phyloP scores from a whole-genome alignment of 2,797 vertebrate genomes.

The Notoglanidium macrostoma region DNA sequence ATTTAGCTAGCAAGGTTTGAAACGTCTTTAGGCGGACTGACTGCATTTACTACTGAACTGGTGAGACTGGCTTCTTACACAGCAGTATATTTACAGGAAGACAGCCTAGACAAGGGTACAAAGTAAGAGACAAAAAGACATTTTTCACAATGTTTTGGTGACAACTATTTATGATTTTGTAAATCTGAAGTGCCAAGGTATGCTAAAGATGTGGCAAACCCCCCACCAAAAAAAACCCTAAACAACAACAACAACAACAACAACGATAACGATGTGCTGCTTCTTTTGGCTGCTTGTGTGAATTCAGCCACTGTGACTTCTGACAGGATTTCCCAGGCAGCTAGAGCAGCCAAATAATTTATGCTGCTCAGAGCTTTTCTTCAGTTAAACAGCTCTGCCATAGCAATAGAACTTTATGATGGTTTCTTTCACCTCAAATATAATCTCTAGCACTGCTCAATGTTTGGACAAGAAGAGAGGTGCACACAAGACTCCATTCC shows the following conservation, averaged over 20 bases:
- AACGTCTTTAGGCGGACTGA: neutral
- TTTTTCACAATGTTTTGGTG: too few species aligned
- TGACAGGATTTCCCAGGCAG: neutral
- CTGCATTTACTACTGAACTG: neutral
- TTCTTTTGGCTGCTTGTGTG: neutral
- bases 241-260: neutral
- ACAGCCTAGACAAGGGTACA: neutral
- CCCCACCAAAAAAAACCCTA: neutral
- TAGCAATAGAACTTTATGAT: neutral
- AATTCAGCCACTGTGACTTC: neutral
- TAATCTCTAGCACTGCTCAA: conserved; percentile 4
- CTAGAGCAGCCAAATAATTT: neutral
- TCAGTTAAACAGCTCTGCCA: conserved; percentile 7
- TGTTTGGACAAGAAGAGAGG: conserved; percentile 18
- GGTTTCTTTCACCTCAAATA: conserved; percentile 13
- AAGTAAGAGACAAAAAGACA: neutral
- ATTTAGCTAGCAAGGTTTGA: neutral
- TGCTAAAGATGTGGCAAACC: neutral
- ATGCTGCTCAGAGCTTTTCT: neutral
- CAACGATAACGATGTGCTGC: too few species aligned
- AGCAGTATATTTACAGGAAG: neutral
- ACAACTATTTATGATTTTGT: neutral
- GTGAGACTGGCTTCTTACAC: neutral
- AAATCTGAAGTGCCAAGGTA: neutral
- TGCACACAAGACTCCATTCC: neutral